Percentiles rank a stretch among this genome's conserved stretches.
phyloP scores from a whole-genome alignment of 1,140 invertebrate genomes.

The Drosophila watanabei region DNA sequence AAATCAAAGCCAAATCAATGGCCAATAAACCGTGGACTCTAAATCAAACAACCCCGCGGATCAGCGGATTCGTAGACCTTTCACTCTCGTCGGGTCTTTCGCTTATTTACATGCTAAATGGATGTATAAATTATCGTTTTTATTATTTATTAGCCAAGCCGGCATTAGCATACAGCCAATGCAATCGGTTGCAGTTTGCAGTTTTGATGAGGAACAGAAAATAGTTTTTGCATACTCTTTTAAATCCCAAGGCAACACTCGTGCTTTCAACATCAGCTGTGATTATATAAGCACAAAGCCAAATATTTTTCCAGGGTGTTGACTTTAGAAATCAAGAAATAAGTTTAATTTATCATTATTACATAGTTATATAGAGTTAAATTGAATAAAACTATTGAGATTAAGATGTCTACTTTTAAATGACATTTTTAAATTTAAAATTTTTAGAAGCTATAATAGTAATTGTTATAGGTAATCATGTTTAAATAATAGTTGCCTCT shows the following conservation, averaged over 20 bases:
- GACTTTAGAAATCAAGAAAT: conserved; percentile 64
- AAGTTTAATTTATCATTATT: conserved; percentile 11
- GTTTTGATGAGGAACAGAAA: conserved; percentile 34
- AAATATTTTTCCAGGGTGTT: conserved; percentile 66
- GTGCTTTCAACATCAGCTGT: conserved; percentile 58
- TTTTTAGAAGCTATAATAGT: neutral
- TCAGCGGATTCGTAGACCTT: conserved; percentile 37
- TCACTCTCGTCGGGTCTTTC: conserved; percentile 58
- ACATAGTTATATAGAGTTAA: too few species aligned
- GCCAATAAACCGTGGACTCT: conserved; percentile 43
- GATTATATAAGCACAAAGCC: conserved; percentile 64
- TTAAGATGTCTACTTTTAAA: neutral
- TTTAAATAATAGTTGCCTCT: neutral
- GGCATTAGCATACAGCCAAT: conserved; percentile 54
- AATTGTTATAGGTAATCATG: neutral
- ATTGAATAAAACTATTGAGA: neutral
- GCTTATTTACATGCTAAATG: conserved; percentile 74
- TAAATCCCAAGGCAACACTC: conserved; percentile 46
- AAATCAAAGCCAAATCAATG: conserved; percentile 64
- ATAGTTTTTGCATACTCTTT: conserved; percentile 15
- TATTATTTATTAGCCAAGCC: conserved; percentile 47
- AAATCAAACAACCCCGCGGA: conserved; percentile 25
- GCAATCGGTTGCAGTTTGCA: conserved; percentile 57
- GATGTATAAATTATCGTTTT: conserved; percentile 36
- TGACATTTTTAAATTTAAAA: neutral